Evolutionary conservation across 2,888 invertebrate species (phyloP), one percentile per base, ranked within the genome.

Genomic region (Phlogophora meticulosa): DNA sequence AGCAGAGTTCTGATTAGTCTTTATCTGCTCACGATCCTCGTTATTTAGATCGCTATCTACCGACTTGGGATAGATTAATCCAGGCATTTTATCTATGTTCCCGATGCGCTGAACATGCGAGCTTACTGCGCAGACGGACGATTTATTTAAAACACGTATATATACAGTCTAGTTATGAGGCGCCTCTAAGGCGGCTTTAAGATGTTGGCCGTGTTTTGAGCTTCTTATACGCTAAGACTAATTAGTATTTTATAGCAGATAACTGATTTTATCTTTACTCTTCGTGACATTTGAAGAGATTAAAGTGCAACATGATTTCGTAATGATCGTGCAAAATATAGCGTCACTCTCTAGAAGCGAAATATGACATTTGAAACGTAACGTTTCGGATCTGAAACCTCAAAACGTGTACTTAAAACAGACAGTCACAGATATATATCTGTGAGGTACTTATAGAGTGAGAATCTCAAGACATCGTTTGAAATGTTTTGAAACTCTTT

Each of bases 1-100:
- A 79, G 79, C 67, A 61, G 58, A 81, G 77, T 83, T 80, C 81
- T 78, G 81, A 84, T 87, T 82, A 85, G 71, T 61, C 62, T 76
- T 81, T 84, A 88, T 86, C 85, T 78, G 71, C 61, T 67, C 74
- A 74, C 82, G 73, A 82, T 81, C 82, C 80, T 82, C 81, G 72
- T 86, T 85, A 82, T 72, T 76, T 67, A 84, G 85, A 85, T 85
- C 32, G 20, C 38, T 84, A 86, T 85, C 82, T 69, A 36, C 42
- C 48, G 60, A 68, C 72, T 76, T 55, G 64, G 78, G 79, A 81
- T 81, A 81, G 73, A 82, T 82, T 82, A 77, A 83, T 83, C 72
- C 82, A 49, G 76, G 76, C 79, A 58, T 65, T 64, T 71, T 70
- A 76, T 70, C 77, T 64, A 22, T 62, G 63, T 62, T 64, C 59